These are phyloP conservation scores for Tolmerus cingulatus DNA, from an alignment of 2,888 invertebrate species.

Conservation along the genomic window DNA sequence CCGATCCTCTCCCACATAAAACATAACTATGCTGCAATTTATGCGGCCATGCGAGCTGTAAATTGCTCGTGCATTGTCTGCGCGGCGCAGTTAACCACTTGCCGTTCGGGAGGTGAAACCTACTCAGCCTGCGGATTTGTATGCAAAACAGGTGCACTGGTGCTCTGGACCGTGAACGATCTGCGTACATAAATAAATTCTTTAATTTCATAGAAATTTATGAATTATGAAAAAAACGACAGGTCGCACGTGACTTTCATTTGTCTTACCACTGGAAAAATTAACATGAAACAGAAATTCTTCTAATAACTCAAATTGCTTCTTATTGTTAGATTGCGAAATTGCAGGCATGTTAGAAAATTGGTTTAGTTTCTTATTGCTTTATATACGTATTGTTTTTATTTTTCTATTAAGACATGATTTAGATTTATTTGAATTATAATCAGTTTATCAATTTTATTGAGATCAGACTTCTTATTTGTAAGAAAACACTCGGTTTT, in stretches of 20 bases:
- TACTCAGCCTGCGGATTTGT: not conserved
- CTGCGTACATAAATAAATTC: not conserved
- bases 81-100: not conserved
- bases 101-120: slow-evolving; percentile 3
- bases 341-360: not conserved
- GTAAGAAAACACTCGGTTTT: no score
- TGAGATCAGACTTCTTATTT: no score
- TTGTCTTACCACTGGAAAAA: not conserved
- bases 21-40: slow-evolving; percentile 10
- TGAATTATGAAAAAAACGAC: not conserved
- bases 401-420: no score
- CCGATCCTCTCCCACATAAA: slow-evolving; percentile 9
- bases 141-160: not conserved
- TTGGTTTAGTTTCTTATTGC: not conserved
- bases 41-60: not conserved
- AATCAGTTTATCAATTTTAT: no score
- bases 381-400: not conserved
- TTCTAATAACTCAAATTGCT: not conserved
- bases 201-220: not conserved
- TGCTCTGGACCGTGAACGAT: not conserved
- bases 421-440: no score
- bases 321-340: not conserved
- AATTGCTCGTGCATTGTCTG: slow-evolving; percentile 2
- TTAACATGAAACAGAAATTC: not conserved
- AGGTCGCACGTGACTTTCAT: not conserved